Evolutionary conservation across 2,113 vertebrate species (phyloP), one percentile per base, ranked within the genome.

Genomic region (Acanthisitta chloris): DNA sequence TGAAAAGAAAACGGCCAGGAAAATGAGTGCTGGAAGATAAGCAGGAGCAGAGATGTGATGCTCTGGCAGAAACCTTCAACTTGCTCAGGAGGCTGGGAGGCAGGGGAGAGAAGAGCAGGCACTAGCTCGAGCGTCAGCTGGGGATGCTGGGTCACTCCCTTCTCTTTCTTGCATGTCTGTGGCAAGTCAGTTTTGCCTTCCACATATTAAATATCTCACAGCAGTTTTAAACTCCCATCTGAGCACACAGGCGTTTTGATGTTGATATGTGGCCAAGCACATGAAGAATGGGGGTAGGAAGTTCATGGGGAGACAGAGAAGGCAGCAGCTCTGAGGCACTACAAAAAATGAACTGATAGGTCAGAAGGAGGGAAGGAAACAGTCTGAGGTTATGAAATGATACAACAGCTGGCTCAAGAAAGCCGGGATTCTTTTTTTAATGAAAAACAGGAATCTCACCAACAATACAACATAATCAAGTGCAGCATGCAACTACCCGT

Each of bases 241-340:
- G 82, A 90, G 71, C 38, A 77, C 54, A 80, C 33, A 82, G 49
- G 54, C 13, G 0, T 94, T 72, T 57, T 21, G 1, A 26, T 49
- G 57, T 14, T 91, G 89, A 74, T 78, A 82, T 36, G 70, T 49
- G 81, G 89, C 86, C 93, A 96, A 94, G 74, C 54, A 67, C 9
- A 81, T 38, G 52, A 88, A 86, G 90, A 88, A 96, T 10, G 14
- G 43, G 38, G 26, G 38, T 65, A 91, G 78, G 92, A 88, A 81
- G 93, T 88, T 90, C 90, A 94, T 90, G 58, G 93, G 82, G 43
- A 93, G 82, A 90, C 42, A 77, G 57, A 95, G 93, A 82, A 91
- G 74, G 80, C 24, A 19, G 46, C 4, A 8, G 51, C 55, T 90
- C 87, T 66, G 59, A 93, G 69, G 71, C 85, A 92, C 65, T 70